Base-by-base conservation (phyloP, 2,797 vertebrate species). In the Cryptoblepharus egeriae region DNA sequence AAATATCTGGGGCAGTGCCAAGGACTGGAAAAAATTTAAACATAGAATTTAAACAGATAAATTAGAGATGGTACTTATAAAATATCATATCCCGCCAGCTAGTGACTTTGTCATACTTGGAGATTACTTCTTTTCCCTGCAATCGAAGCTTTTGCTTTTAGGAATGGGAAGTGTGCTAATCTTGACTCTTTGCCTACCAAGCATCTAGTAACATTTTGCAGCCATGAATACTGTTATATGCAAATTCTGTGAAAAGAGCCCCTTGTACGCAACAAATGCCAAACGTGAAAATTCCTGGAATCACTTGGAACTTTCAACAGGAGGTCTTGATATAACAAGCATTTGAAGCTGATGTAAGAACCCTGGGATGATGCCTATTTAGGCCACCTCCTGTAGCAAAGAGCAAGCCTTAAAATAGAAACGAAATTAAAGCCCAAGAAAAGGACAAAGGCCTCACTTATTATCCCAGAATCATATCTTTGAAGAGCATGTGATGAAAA, bases 361-460 rank as follows among this genome's bases (percentile, higher is more conserved):
- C 22, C 32, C n/a, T 32, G 52, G 35, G 26, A 24, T 2, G 12
- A 57, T 65, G 61, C 39, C 61, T 60, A 35, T 58, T 74, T 64
- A n/a, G 37, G 61, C 70, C 32, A 52, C 67, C 57, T 58, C 60
- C 70, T 49, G 61, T 67, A 60, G 39, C 37, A 65, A 74, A 74
- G 61, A 84, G 52, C 37, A 78, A 60, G 3, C 67, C 52, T 52
- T 67, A 84, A 74, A 78, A 35, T 79, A 78, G 76, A 74, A 79
- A 74, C 6, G 0, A 68, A 79, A 74, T 30, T 67, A 74, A 79
- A 79, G 16, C 10, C 11, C 30, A 37, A 37, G 61, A 11, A 60
- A 30, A 32, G 58, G 67, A 70, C 9, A 18, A 57, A 20, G 35
- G 35, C 26, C 60, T 78, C n/a, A 5, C 60, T 83, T 32, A 61